A percentile compares a stretch with the other conserved stretches of the same genome.
phyloP scores from a whole-genome alignment of 2,797 vertebrate species.

The Sebastes kiyomatsui region DNA sequence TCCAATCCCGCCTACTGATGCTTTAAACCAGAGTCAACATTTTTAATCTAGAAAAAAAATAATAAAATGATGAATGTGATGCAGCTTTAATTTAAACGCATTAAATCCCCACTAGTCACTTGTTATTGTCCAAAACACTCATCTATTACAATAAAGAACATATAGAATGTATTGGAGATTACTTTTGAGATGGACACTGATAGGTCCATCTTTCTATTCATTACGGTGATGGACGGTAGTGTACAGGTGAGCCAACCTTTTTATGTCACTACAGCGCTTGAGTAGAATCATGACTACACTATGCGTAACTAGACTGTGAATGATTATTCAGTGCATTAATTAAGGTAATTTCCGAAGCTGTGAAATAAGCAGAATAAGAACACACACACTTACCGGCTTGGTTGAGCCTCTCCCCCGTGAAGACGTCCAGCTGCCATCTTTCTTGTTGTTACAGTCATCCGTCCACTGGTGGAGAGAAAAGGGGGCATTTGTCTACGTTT shows the following conservation, averaged over 20 bases:
- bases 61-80: not conserved
- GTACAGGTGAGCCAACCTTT: not conserved
- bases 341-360: not conserved
- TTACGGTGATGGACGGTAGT: not conserved
- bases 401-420: conserved; percentile 86
- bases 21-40: not conserved
- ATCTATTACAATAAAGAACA: not conserved
- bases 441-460: conserved; percentile 87
- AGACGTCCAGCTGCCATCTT: conserved; percentile 89
- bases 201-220: not conserved
- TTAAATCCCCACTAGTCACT: not conserved
- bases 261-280: not conserved
- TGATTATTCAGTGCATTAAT: not conserved
- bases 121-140: not conserved
- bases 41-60: not conserved
- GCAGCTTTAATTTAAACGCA: not conserved
- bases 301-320: not conserved
- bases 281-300: not conserved
- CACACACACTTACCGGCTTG: conserved; percentile 75
- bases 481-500: not conserved
- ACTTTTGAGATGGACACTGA: not conserved
- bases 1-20: too few species aligned
- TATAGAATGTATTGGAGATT: not conserved
- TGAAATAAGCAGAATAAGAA: not conserved
- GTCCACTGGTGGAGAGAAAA: conserved; percentile 87